A percentile compares a stretch with the other conserved stretches of the same genome.
These are phyloP conservation scores for Heliconius charithonia DNA, from an alignment of 2,888 invertebrate genomes.

Conservation along the genomic window DNA sequence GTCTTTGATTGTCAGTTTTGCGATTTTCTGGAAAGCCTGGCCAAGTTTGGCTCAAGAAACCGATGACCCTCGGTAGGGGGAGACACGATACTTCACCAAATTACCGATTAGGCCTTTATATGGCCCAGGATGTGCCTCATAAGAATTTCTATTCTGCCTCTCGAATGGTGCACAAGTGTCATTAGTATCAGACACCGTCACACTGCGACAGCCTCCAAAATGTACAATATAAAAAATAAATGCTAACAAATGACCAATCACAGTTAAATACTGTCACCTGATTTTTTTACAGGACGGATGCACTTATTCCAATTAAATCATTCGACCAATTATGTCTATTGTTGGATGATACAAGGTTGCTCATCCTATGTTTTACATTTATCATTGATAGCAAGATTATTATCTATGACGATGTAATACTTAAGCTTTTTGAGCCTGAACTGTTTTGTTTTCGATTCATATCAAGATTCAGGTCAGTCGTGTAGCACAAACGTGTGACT, in stretches of 20 bases:
- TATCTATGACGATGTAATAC: constrained; percentile 5
- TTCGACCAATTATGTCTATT: constrained; percentile 17
- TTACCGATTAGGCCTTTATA: too few relatives aligned
- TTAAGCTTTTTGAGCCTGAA: not conserved
- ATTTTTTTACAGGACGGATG: constrained; percentile 14
- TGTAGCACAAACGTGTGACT: too few relatives aligned
- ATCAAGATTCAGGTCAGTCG: not conserved
- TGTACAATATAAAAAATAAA: not conserved
- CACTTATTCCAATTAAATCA: constrained; percentile 21
- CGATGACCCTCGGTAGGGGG: too few relatives aligned
- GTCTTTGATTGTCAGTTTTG: too few relatives aligned
- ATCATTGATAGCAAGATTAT: constrained; percentile 1
- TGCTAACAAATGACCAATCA: not conserved
- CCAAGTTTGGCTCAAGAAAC: too few relatives aligned
- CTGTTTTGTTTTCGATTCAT: not conserved
- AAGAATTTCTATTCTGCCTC: too few relatives aligned
- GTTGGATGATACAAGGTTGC: not conserved
- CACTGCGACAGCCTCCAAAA: not conserved
- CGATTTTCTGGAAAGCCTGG: too few relatives aligned
- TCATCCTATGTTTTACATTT: constrained; percentile 20
- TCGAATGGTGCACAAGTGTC: too few relatives aligned
- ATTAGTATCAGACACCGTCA: not conserved
- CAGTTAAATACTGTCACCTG: not conserved
- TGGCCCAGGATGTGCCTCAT: too few relatives aligned
- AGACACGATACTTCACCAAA: too few relatives aligned